Evolutionary conservation across 1,140 invertebrate species (phyloP).

Genomic region (Drosophila ficusphila): DNA sequence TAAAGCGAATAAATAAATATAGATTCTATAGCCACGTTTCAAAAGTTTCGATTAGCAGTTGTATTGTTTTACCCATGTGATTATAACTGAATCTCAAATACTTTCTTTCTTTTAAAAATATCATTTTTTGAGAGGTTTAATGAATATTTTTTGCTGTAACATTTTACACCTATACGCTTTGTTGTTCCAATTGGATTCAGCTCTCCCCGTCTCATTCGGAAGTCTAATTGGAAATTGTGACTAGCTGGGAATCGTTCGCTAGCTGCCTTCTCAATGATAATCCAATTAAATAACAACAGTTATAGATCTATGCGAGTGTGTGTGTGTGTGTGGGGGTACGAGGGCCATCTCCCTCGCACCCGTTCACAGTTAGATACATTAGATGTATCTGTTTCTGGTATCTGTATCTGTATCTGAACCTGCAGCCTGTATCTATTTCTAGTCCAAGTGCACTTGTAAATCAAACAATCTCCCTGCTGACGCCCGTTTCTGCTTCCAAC

Average conservation of each 20-base stretch:
- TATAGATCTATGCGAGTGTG: conserved; percentile 6
- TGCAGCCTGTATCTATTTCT: conserved; percentile 16
- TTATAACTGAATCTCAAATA: too few relatives aligned
- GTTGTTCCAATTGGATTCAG: not conserved
- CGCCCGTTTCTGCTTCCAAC: conserved; percentile 21
- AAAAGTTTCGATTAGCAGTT: not conserved
- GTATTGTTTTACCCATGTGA: not conserved
- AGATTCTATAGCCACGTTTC: not conserved
- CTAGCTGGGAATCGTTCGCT: conserved; percentile 19
- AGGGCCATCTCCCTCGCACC: not conserved
- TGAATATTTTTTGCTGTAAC: not conserved
- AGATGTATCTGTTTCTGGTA: not conserved
- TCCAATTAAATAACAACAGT: conserved; percentile 39
- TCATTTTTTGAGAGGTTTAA: not conserved
- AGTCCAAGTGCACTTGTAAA: conserved; percentile 34
- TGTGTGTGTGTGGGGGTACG: not conserved
- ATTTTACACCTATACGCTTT: not conserved
- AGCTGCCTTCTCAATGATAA: conserved; percentile 31
- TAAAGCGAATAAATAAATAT: conserved; percentile 14
- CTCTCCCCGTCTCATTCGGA: conserved; percentile 1
- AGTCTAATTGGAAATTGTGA: conserved; percentile 31
- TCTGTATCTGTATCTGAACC: not conserved
- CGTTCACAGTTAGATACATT: not conserved
- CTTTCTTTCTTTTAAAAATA: not conserved
- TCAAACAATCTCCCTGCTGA: conserved; percentile 29